Base-by-base conservation (phyloP, 2,888 invertebrate species). In the Drosophila meridionalis region DNA sequence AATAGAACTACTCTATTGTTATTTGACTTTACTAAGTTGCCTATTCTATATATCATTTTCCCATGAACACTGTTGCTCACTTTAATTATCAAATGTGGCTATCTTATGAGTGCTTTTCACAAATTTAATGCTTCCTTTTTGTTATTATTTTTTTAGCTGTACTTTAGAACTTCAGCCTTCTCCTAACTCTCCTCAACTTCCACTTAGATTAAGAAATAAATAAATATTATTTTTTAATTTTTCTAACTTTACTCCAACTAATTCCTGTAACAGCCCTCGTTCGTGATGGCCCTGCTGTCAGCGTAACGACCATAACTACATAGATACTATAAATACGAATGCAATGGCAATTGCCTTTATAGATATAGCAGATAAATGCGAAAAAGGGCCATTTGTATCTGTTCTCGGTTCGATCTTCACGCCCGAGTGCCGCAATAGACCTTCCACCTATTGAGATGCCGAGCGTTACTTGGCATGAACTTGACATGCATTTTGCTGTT, bases 391-490 rank as follows among this genome's bases (percentile, higher is more conserved):
- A 26, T 76, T 58, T 58, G 61, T 68, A 66, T 80, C 58, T 69
- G 60, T 76, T 77, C 72, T 80, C 72, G 30, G 70, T 85, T 85
- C 88, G 85, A 85, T 89, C 90, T 85, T 85, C 90, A 85, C 71
- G 88, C 88, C 88, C 86, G 83, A 87, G 67, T 67, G 90, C 79
- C 65, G 65, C 55, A 45, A 50, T 48, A 82, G 82, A 79, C 85
- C 85, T 85, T 80, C 78, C 62, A 36, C 26, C 55, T 6, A 50
- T 34, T 52, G 52, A 61, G 59, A 26, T 55, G 64, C 56, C 50
- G 58, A 63, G 58, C 61, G 52, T 58, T 77, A 78, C 73, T 73
- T 59, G 58, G 48, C 73, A 50, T 89, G 85, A 85, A 89, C 85
- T 85, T 85, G 85, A 85, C 85, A 85, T 82, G 77, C 88, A 88